phyloP scores from a whole-genome alignment of 1,140 invertebrate species.

The Drosophila tropicalis region DNA sequence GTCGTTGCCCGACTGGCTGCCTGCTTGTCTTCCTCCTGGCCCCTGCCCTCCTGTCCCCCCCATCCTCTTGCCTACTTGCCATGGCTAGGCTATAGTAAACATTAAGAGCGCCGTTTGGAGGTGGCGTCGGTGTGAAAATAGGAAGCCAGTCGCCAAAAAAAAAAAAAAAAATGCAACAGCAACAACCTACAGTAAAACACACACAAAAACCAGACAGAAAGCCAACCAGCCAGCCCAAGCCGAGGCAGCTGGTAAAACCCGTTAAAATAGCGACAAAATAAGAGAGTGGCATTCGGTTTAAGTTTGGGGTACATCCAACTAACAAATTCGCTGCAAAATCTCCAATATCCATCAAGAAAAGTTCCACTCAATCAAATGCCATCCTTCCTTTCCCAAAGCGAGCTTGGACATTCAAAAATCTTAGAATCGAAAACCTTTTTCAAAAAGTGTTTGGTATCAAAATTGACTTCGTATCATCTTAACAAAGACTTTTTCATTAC shows the following conservation, averaged over 20 bases:
- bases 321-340: constrained; percentile 25
- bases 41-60: neutral
- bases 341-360: neutral
- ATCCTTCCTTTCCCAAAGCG: too few relatives aligned
- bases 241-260: constrained; percentile 65
- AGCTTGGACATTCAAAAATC: too few relatives aligned
- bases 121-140: constrained; percentile 62
- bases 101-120: constrained; percentile 62
- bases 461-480: too few relatives aligned
- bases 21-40: constrained; percentile 13
- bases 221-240: constrained; percentile 27
- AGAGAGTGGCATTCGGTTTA: constrained; percentile 30
- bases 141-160: constrained; percentile 40
- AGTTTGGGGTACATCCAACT: constrained; percentile 42
- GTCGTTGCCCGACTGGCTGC: constrained; percentile 22
- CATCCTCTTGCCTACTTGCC: neutral
- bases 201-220: constrained; percentile 33
- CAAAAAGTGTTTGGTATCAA: too few relatives aligned
- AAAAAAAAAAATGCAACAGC: constrained; percentile 26
- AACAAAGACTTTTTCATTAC: too few relatives aligned
- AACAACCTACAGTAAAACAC: neutral
- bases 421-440: too few relatives aligned
- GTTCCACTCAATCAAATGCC: neutral
- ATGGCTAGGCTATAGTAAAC: constrained; percentile 40
- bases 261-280: constrained; percentile 63